Evolutionary conservation across 2,888 invertebrate species (phyloP).

Genomic region (Acanthopleura granulata): DNA sequence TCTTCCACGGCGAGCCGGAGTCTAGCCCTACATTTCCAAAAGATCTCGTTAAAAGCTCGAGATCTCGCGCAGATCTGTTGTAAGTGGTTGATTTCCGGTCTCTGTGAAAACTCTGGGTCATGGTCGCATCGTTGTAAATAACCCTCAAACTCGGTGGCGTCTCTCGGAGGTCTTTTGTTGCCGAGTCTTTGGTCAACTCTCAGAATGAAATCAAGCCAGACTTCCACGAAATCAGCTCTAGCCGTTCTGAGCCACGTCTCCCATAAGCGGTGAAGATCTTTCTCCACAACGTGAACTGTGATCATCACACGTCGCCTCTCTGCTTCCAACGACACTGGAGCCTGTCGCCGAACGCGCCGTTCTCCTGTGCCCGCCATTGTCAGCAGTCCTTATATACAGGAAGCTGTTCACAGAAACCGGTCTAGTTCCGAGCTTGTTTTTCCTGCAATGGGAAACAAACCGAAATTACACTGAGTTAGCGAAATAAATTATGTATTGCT

Average conservation of each 20-base stretch:
- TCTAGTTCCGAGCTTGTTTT: too few species aligned
- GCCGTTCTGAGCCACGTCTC: conserved; percentile 41
- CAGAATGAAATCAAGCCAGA: conserved; percentile 35
- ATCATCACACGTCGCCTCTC: conserved; percentile 54
- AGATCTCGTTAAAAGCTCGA: conserved; percentile 25
- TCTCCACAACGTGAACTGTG: conserved; percentile 47
- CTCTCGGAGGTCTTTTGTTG: conserved; percentile 24
- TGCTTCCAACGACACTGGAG: conserved; percentile 52
- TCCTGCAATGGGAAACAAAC: too few species aligned
- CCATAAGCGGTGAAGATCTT: conserved; percentile 36
- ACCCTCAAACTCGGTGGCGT: conserved; percentile 26
- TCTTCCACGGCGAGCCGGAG: conserved; percentile 27
- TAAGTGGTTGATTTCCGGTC: conserved; percentile 19
- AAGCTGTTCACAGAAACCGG: too few species aligned
- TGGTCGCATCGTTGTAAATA: conserved; percentile 18
- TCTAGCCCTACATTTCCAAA: conserved; percentile 18
- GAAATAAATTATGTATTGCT: too few species aligned
- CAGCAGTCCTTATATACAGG: too few species aligned
- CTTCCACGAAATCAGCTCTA: conserved; percentile 36
- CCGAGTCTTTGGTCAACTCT: conserved; percentile 24
- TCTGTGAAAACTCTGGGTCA: conserved; percentile 16
- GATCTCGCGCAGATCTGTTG: conserved; percentile 19
- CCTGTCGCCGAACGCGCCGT: neutral
- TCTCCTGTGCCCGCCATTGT: neutral
- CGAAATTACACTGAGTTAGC: too few species aligned